phyloP scores from a whole-genome alignment of 2,888 invertebrate genomes.

The Antheraea yamamai region DNA sequence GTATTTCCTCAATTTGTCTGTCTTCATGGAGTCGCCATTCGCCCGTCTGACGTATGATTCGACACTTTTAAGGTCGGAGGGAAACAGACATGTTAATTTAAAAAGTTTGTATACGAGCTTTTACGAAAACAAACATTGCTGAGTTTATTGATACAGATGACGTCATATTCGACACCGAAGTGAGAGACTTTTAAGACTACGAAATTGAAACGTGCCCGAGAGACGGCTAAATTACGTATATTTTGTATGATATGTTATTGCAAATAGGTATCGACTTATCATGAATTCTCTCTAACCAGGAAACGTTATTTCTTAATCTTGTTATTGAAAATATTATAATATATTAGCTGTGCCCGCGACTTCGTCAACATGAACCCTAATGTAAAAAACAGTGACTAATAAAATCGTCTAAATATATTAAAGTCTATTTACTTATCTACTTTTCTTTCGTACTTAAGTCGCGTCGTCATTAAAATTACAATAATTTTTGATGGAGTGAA shows the following conservation, averaged over 20 bases:
- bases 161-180: not conserved
- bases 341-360: not conserved
- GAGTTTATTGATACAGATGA: conserved; percentile 16
- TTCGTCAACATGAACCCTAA: too few species aligned
- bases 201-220: not conserved
- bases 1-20: conserved; percentile 48
- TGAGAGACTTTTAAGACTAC: not conserved
- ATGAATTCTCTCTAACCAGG: not conserved
- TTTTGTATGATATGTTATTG: not conserved
- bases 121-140: conserved; percentile 11
- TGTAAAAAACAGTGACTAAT: too few species aligned
- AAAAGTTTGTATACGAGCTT: conserved; percentile 19
- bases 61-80: conserved; percentile 59
- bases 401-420: too few species aligned
- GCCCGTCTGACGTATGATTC: conserved; percentile 44
- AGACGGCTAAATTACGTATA: not conserved
- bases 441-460: too few species aligned
- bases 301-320: not conserved
- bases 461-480: too few species aligned
- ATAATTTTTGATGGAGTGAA: too few species aligned
- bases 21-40: conserved; percentile 32
- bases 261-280: not conserved
- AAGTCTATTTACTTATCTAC: too few species aligned
- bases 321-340: not conserved
- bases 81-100: conserved; percentile 39